Evolutionary conservation across 2,113 vertebrate species (phyloP), one percentile per base, ranked within the genome.

Genomic region (Polypterus senegalus): DNA sequence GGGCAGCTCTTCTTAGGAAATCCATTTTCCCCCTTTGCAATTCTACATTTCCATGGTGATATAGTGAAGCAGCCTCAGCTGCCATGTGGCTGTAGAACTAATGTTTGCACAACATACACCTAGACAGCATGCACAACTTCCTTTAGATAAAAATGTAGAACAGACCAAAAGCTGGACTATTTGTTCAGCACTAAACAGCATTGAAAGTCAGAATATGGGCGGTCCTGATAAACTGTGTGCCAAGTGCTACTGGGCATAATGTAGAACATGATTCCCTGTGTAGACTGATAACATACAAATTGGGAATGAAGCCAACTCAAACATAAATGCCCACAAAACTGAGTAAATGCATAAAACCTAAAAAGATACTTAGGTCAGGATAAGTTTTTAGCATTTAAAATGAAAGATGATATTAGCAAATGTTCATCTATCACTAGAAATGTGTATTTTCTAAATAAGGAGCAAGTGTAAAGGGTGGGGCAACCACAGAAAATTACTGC

Each of bases 1-100:
- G 91, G 65, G 94, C 87, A 0, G 93, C 86, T 81, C 86, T 92
- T 80, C 85, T 98, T 53, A 97, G 78, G 76, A 97, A 97, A 47
- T 95, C 92, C 93, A 97, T 97, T 61, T 72, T 77, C 9, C 48
- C 54, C 59, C 3, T 44, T 62, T 67, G 27, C 27, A 27, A 58
- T 60, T 65, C 65, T 63, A 65, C 11, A 51, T 49, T 58, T 61
- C 59, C 48, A 56, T 47, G 4, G 4, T 56, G 48, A 67, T 46
- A 10, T 52, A 52, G 10, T 10, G 10, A 52, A 52, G 7, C 51
- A 52, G 51, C 10, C 7, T 10, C 7, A 52, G 51, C 51, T 52
- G 10, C 51, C 51, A 52, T 52, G 7, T 10, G 7, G 3, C 3
- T 4, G 3, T 52, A 4, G 51, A 8, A 46, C 69, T 43, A 63